Conservation (phyloP, 2,888 invertebrate genomes). For the Polymixis flavicincta region DNA sequence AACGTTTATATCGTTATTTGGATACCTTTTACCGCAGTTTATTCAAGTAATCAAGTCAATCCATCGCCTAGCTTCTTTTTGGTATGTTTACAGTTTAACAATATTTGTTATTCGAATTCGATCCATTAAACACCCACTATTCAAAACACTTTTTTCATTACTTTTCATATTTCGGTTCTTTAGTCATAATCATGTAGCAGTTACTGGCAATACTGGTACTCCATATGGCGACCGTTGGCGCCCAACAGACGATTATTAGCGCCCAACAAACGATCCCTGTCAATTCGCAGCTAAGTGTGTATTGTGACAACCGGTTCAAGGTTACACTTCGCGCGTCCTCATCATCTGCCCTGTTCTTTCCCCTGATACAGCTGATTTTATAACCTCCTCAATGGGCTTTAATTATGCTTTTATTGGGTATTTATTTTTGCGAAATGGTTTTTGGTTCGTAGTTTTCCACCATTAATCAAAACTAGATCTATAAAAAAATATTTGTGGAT, state of each 20-base stretch:
- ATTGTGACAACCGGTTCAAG: conserved; percentile 47
- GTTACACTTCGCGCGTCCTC: conserved; percentile 39
- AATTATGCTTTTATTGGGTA: not conserved
- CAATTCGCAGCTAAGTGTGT: conserved; percentile 5
- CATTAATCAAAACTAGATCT: not conserved
- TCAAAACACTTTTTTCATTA: not conserved
- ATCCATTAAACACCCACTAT: no score
- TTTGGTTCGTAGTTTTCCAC: not conserved
- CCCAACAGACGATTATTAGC: conserved; percentile 1
- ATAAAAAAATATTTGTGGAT: not conserved
- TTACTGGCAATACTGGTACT: not conserved
- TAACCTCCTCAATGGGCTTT: not conserved
- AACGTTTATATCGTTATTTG: not conserved
- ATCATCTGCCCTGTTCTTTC: conserved; percentile 19
- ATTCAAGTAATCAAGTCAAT: not conserved
- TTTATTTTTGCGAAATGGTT: not conserved
- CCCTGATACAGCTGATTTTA: conserved; percentile 5
- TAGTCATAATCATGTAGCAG: not conserved
- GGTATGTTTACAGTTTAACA: not conserved
- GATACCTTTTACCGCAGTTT: no score
- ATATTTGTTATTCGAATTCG: not conserved
- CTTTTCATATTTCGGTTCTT: not conserved
- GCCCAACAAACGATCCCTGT: conserved; percentile 9
- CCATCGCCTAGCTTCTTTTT: not conserved
- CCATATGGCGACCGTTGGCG: not conserved